A percentile compares a stretch with the other conserved stretches of the same genome.
Evolutionary conservation across 1,140 invertebrate genomes (phyloP).

Genomic region (Neodiprion fabricii): DNA sequence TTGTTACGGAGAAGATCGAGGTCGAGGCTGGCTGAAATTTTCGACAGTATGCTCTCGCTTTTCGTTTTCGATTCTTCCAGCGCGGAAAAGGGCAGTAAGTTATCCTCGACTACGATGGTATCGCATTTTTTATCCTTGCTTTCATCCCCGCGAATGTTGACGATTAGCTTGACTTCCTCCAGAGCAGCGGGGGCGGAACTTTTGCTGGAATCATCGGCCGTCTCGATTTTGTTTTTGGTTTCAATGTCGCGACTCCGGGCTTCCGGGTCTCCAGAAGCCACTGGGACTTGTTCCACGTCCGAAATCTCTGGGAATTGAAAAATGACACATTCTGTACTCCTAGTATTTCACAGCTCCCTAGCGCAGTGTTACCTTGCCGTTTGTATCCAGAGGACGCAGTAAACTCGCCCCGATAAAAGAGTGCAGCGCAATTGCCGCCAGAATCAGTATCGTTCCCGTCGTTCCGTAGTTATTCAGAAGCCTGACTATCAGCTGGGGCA

Average conservation of each 20-base stretch:
- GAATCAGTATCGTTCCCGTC: constrained; percentile 48
- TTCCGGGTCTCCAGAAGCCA: neutral
- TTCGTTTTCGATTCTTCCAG: neutral
- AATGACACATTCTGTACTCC: neutral
- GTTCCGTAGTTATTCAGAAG: constrained; percentile 38
- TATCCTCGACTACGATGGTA: neutral
- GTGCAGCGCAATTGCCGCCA: constrained; percentile 50
- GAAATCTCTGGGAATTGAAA: constrained; percentile 10
- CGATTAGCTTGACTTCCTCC: neutral
- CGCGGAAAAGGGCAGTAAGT: neutral
- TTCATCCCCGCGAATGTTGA: neutral
- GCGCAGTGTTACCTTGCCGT: neutral
- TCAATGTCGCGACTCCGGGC: neutral
- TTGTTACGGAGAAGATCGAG: neutral
- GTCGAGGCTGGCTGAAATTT: neutral
- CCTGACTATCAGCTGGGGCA: constrained; percentile 50
- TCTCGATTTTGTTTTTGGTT: neutral
- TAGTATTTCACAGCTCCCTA: neutral
- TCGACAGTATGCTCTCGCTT: neutral
- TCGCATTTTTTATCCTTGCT: neutral
- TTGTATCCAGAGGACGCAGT: constrained; percentile 37
- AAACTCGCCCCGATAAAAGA: constrained; percentile 39
- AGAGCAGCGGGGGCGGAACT: neutral
- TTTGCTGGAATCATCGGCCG: neutral
- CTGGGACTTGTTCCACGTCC: constrained; percentile 6